Percentiles rank a stretch among this genome's conserved stretches.
Conservation (phyloP, 2,113 vertebrate genomes). For the Cyanoderma ruficeps region DNA sequence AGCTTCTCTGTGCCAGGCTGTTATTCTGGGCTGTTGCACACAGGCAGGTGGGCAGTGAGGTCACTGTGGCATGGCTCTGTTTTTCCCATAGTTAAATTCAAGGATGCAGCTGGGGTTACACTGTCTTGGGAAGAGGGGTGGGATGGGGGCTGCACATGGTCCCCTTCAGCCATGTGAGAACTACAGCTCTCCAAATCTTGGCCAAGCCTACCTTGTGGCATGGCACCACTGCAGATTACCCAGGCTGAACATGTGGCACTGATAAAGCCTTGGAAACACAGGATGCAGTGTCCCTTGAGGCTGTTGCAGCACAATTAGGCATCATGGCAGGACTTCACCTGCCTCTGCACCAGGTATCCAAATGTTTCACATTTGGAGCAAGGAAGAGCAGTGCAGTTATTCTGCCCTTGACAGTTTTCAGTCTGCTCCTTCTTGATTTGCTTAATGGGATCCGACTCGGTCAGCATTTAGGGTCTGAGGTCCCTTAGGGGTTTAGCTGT, state of each 20-base stretch:
- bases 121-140: not conserved
- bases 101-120: not conserved
- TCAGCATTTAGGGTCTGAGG: not conserved
- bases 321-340: not conserved
- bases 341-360: not conserved
- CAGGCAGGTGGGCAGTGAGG: not conserved
- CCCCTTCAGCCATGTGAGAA: not conserved
- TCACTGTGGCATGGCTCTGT: accelerated
- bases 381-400: not conserved
- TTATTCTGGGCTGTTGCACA: accelerated
- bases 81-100: not conserved
- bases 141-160: not conserved
- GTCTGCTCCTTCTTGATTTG: not conserved
- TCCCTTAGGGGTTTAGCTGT: not conserved
- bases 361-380: not conserved
- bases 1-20: not conserved
- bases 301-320: not conserved
- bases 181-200: not conserved
- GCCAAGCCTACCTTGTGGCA: accelerated
- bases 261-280: accelerated
- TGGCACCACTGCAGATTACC: not conserved
- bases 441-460: not conserved
- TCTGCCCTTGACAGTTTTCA: not conserved
- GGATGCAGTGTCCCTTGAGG: accelerated
- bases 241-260: accelerated